phyloP scores from a whole-genome alignment of 2,797 vertebrate genomes.

The Sebastiscus tertius region DNA sequence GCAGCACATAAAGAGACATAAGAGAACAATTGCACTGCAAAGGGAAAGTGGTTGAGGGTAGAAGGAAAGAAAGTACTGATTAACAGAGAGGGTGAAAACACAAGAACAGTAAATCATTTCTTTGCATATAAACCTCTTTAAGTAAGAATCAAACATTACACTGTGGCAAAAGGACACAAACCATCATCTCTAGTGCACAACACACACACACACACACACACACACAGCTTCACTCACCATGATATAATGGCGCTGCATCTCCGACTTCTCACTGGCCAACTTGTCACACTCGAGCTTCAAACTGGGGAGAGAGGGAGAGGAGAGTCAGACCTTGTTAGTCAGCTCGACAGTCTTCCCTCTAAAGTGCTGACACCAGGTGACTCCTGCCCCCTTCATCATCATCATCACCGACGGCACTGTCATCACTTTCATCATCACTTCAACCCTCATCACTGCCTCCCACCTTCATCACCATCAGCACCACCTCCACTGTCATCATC shows the following conservation, averaged over 20 bases:
- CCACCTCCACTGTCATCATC: constrained; percentile 34
- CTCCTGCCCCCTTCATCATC: constrained; percentile 59
- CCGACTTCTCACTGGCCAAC: constrained; percentile 97
- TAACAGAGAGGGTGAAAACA: neutral
- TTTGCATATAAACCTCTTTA: neutral
- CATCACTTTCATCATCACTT: constrained; percentile 53
- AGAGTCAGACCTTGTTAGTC: constrained; percentile 56
- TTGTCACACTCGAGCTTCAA: constrained; percentile 98
- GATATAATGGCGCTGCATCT: constrained; percentile 99
- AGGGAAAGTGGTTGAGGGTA: neutral
- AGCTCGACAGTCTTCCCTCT: constrained; percentile 39
- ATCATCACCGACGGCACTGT: constrained; percentile 44
- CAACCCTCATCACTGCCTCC: constrained; percentile 34
- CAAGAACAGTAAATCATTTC: neutral
- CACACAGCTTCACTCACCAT: constrained; percentile 85
- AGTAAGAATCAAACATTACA: neutral
- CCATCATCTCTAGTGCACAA: neutral
- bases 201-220: neutral
- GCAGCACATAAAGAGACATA: neutral
- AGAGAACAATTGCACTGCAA: neutral
- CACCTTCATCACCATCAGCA: constrained; percentile 11
- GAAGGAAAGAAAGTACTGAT: neutral
- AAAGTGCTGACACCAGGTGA: constrained; percentile 64
- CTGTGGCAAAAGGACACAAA: neutral
- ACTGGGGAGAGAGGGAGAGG: constrained; percentile 77